phyloP scores from a whole-genome alignment of 2,113 vertebrate species.

The Campylorhamphus procurvoides region DNA sequence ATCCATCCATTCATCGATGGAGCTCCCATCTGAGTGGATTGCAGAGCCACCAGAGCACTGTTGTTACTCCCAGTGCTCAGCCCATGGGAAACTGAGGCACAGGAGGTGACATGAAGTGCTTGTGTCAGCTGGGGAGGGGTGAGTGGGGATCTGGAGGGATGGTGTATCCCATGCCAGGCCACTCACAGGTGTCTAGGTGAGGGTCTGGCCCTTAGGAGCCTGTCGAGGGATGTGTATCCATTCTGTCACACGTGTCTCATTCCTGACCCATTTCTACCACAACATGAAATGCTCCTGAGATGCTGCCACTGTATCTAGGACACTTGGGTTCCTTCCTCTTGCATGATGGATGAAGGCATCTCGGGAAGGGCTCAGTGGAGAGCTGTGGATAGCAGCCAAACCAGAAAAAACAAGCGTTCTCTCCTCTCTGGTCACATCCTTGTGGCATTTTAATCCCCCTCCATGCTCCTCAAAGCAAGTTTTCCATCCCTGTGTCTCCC shows the following conservation, averaged over 20 bases:
- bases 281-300: not conserved
- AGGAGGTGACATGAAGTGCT: not conserved
- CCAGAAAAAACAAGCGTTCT: not conserved
- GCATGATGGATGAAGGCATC: not conserved
- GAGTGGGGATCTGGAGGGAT: not conserved
- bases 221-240: not conserved
- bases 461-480: not conserved
- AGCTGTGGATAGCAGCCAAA: not conserved
- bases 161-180: not conserved
- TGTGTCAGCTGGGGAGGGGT: accelerated
- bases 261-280: not conserved
- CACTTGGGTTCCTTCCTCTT: not conserved
- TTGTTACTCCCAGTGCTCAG: not conserved
- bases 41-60: not conserved
- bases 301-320: not conserved
- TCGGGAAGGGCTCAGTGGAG: not conserved
- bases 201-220: not conserved
- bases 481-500: too few relatives aligned
- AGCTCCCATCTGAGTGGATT: not conserved
- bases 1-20: not conserved
- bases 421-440: accelerated
- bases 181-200: not conserved
- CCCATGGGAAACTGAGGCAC: not conserved
- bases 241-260: accelerated
- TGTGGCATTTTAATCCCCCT: not conserved